phyloP scores from a whole-genome alignment of 2,888 invertebrate species.

The Cactoblastis cactorum region DNA sequence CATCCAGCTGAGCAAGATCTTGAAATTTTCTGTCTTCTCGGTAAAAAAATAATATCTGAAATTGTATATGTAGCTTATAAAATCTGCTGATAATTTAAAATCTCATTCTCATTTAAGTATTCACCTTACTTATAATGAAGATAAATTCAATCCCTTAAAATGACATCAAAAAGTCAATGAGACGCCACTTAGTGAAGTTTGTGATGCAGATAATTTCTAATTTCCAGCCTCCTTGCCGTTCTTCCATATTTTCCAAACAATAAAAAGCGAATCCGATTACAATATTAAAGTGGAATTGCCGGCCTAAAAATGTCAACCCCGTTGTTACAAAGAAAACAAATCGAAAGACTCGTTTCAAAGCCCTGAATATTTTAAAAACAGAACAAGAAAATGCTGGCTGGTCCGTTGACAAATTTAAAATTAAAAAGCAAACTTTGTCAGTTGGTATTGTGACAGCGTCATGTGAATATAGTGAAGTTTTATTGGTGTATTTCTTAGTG shows the following conservation, averaged over 20 bases:
- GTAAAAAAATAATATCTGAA: too few relatives aligned
- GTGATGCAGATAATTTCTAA: constrained; percentile 8
- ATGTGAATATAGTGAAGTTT: constrained; percentile 24
- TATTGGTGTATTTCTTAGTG: constrained; percentile 28
- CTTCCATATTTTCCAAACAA: constrained; percentile 14
- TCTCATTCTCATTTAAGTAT: too few relatives aligned
- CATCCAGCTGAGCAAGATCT: too few relatives aligned
- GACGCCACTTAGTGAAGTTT: neutral
- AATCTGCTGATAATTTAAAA: too few relatives aligned
- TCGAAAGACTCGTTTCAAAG: constrained; percentile 12
- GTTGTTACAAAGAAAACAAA: constrained; percentile 15
- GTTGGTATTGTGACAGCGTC: constrained; percentile 6
- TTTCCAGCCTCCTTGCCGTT: constrained; percentile 9
- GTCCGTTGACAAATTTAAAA: constrained; percentile 11
- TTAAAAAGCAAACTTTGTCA: neutral
- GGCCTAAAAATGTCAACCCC: constrained; percentile 15
- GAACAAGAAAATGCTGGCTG: constrained; percentile 8
- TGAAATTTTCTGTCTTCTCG: too few relatives aligned
- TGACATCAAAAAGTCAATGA: neutral
- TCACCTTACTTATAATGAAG: neutral
- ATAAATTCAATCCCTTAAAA: constrained; percentile 6
- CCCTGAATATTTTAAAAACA: constrained; percentile 11
- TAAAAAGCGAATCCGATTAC: constrained; percentile 10
- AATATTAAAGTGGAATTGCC: constrained; percentile 10
- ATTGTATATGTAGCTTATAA: too few relatives aligned